phyloP scores from a whole-genome alignment of 2,113 vertebrate genomes.

The Melanerpes formicivorus region DNA sequence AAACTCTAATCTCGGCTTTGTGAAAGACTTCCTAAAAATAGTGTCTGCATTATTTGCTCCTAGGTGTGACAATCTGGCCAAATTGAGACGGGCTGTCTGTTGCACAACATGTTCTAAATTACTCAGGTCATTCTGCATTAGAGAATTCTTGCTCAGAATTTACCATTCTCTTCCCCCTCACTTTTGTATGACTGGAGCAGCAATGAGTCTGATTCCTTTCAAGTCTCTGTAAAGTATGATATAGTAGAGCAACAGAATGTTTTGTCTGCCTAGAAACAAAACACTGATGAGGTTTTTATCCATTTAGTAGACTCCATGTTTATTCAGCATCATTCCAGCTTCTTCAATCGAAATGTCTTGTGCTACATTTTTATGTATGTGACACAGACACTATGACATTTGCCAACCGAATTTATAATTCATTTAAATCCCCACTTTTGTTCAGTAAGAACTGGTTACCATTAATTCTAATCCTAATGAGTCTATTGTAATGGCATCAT shows the following conservation, averaged over 20 bases:
- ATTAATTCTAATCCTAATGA: constrained; percentile 6
- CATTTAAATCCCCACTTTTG: not conserved
- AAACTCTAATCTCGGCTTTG: not conserved
- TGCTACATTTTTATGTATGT: not conserved
- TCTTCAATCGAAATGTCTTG: not conserved
- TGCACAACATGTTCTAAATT: not conserved
- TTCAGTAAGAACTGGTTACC: not conserved
- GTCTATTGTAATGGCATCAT: not conserved
- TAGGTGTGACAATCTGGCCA: not conserved
- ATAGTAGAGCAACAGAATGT: not conserved
- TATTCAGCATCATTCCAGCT: not conserved
- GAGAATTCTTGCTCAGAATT: not conserved
- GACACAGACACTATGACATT: not conserved
- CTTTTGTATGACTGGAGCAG: not conserved
- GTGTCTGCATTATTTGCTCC: not conserved
- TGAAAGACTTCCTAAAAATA: not conserved
- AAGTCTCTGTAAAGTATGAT: not conserved
- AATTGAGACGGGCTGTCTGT: not conserved
- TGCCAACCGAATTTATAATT: not conserved
- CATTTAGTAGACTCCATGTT: not conserved
- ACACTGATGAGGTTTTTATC: not conserved
- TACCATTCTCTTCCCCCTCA: not conserved
- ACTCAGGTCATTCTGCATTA: not conserved
- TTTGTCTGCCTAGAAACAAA: constrained; percentile 35
- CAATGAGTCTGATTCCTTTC: not conserved